Base-by-base conservation (phyloP, 2,113 vertebrate genomes). In the Mustela lutreola region DNA sequence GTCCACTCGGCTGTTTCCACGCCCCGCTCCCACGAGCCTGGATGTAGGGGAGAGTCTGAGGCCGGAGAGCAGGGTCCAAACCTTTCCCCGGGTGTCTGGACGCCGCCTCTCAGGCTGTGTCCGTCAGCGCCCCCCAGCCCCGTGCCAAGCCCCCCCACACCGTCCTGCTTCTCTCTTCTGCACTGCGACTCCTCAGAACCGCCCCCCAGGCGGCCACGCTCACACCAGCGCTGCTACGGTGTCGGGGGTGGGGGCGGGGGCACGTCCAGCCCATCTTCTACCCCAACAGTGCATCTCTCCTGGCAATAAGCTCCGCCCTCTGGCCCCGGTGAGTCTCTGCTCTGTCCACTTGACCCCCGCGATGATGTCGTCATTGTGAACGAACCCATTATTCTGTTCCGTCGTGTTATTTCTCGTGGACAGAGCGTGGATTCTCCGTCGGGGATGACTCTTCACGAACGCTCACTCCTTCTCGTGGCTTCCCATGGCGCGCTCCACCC, bases 21-120 rank as follows among this genome's bases (percentile, higher is more conserved):
- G 1, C 48, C 9, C 1, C 2, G 11, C 42, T 62, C 28, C 16
- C 28, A 31, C 28, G 0, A 42, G 24, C 12, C 3, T 0, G 0
- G 24, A 6, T 24, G 26, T 19, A 0, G 62, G 36, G 3, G 5
- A 3, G 5, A 22, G 16, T 14, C 4, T 19, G 63, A 24, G 5
- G 24, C 1, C 1, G 28, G 2, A 24, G 26, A 2, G 42, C 62
- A 2, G 8, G 67, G 39, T 39, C 14, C 22, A 6, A 50, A 36
- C 6, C 24, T 24, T 18, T 18, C n/a, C 19, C 10, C 5, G 2
- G 0, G 1, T 5, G 45, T 53, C 71, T 33, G 24, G 24, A 42
- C 0, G 7, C 14, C 0, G 5, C 63, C 42, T 80, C 62, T 18
- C 75, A 16, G 2, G 1, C 71, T 24, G 19, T 36, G 71, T 12